Percentiles rank a stretch among this genome's conserved stretches.
phyloP scores from a whole-genome alignment of 2,113 vertebrate genomes.

The Scopus umbretta region DNA sequence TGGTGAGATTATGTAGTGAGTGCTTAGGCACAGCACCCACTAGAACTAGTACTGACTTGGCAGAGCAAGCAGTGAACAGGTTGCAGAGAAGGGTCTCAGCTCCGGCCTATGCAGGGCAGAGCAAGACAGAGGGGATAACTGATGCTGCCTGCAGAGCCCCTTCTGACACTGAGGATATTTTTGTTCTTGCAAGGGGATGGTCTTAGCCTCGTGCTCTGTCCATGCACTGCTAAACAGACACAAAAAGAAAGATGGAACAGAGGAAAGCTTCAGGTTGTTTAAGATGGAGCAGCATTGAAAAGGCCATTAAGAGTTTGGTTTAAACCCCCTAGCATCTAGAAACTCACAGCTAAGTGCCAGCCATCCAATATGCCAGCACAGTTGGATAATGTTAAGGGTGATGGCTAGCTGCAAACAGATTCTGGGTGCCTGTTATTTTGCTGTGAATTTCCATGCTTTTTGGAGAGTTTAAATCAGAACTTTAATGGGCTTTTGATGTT shows the following conservation, averaged over 20 bases:
- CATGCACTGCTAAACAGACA: not conserved
- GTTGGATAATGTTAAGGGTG: slow-evolving; percentile 20
- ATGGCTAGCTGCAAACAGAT: slow-evolving; percentile 30
- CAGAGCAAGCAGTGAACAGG: not conserved
- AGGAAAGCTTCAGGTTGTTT: not conserved
- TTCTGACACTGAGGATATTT: not conserved
- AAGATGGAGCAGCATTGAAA: not conserved
- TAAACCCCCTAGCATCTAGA: not conserved
- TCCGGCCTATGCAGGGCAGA: not conserved
- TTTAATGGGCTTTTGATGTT: slow-evolving; percentile 65
- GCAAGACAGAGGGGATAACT: not conserved
- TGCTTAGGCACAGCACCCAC: not conserved
- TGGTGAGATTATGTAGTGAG: not conserved
- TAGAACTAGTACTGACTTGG: not conserved
- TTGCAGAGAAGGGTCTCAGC: not conserved
- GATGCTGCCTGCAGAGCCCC: not conserved
- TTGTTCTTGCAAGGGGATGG: not conserved
- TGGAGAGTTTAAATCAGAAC: slow-evolving; percentile 60
- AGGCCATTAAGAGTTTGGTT: not conserved
- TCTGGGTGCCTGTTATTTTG: slow-evolving; percentile 23
- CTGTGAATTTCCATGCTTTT: slow-evolving; percentile 37
- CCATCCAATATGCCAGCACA: slow-evolving; percentile 15
- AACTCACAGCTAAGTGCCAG: not conserved
- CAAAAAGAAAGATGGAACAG: not conserved
- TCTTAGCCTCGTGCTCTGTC: not conserved